Evolutionary conservation across 2,797 vertebrate genomes (phyloP).

Genomic region (Scolopax rusticola): DNA sequence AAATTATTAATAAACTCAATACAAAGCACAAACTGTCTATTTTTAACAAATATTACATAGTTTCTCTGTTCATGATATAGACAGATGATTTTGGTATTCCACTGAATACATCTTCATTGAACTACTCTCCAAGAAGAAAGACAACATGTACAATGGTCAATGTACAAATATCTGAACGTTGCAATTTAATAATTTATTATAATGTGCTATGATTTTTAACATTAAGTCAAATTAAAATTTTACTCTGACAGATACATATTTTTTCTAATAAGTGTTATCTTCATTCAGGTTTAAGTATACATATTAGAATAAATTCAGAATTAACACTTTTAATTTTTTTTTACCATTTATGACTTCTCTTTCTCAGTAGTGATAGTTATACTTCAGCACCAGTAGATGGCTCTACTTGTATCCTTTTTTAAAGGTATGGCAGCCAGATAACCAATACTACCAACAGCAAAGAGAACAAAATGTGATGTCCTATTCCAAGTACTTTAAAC

Average conservation of each 20-base stretch:
- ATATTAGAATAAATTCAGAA: not conserved
- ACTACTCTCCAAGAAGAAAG: not conserved
- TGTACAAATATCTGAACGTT: not conserved
- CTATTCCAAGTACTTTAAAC: not conserved
- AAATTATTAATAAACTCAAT: not conserved
- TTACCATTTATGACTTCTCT: not conserved
- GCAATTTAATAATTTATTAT: not conserved
- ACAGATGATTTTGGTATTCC: not conserved
- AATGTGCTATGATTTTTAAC: not conserved
- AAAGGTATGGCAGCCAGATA: not conserved
- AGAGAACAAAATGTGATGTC: not conserved
- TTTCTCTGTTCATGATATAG: not conserved
- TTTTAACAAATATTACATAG: not conserved
- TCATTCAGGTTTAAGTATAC: not conserved
- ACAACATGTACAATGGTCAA: not conserved
- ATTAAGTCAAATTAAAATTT: not conserved
- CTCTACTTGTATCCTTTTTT: not conserved
- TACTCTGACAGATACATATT: not conserved
- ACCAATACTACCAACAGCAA: not conserved
- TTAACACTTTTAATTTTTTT: not conserved
- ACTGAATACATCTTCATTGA: not conserved
- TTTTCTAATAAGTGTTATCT: not conserved
- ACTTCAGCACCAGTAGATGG: slow-evolving; percentile 14
- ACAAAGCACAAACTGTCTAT: not conserved
- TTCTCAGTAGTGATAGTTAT: not conserved